Evolutionary conservation across 2,888 invertebrate genomes (phyloP).

Genomic region (Silvanus unidentatus): DNA sequence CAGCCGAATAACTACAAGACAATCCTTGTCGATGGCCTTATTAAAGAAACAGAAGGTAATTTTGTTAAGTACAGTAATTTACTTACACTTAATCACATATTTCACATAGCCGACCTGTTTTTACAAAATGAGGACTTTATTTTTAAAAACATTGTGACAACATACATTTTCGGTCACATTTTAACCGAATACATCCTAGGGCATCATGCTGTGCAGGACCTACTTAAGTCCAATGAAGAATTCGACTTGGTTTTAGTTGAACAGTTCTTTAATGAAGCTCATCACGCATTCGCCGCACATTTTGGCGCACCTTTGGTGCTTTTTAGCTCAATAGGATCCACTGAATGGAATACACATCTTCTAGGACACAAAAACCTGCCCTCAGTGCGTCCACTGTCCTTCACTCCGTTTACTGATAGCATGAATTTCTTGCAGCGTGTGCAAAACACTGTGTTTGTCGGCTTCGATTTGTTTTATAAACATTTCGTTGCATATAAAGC

Average conservation of each 20-base stretch:
- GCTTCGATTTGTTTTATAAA: conserved; percentile 29
- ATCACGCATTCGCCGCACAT: conserved; percentile 36
- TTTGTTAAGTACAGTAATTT: conserved; percentile 5
- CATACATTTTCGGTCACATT: background rate
- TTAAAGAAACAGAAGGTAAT: conserved; percentile 7
- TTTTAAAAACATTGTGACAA: background rate
- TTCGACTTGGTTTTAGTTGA: conserved; percentile 43
- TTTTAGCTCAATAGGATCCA: conserved; percentile 43
- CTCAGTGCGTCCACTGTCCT: conserved; percentile 48
- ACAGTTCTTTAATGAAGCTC: conserved; percentile 47
- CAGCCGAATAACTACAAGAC: conserved; percentile 44
- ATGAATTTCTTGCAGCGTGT: conserved; percentile 52
- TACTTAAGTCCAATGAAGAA: conserved; percentile 32
- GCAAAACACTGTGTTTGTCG: conserved; percentile 44
- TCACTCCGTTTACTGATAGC: conserved; percentile 41
- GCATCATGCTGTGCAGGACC: conserved; percentile 39
- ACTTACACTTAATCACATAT: background rate
- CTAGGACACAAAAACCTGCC: conserved; percentile 47
- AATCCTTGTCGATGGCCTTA: conserved; percentile 25
- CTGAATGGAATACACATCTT: conserved; percentile 45
- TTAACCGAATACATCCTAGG: conserved; percentile 34
- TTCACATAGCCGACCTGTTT: background rate
- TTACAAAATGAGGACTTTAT: background rate
- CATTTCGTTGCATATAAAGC: conserved; percentile 23
- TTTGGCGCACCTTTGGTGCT: conserved; percentile 34